Base-by-base conservation (phyloP, 2,113 vertebrate species). In the Salminus brasiliensis region DNA sequence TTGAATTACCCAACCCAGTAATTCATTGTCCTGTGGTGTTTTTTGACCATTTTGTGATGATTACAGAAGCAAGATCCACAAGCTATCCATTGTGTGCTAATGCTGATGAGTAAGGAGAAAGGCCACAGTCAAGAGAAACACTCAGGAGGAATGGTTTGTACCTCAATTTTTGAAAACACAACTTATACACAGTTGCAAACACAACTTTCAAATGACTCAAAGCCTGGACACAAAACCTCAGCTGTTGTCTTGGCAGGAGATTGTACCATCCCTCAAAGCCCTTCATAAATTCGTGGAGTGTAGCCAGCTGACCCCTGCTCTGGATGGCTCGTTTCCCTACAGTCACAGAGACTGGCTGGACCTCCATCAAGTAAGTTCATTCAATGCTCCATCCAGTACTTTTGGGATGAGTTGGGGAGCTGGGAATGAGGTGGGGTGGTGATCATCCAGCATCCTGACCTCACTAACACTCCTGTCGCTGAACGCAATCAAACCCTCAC, bases 301-400 rank as follows among this genome's bases (percentile, higher is more conserved):
- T 52, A 91, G 85, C 79, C 96, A 98, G 90, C 88, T 98, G 85
- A 95, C 95, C 0, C 68, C 76, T 0, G 86, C 87, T 59, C 89
- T 98, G 83, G 94, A 93, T 0, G 97, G 97, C 25, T 57, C 92
- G 10, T 93, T 96, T 69, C 88, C 93, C 70, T 95, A 95, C 89
- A 88, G 91, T 89, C 95, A 95, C 84, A 34, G 88, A 83, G 94
- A 95, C 88, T 99, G 97, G 97, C 91, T 95, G 75, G 94, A 95
- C 4, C 95, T 97, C 84, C 95, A 97, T 89, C 95, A 96, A 95
- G 97, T 99, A 30, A 18, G 69, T 55, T 30, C 62, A 63, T 34
- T 30, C 23, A 53, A 18, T 30, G 34, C 45, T n/a, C n/a, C n/a
- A n/a, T n/a, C n/a, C n/a, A n/a, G n/a, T n/a, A n/a, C n/a, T n/a